Conservation (phyloP, 2,797 vertebrate genomes). For the Periparus ater region DNA sequence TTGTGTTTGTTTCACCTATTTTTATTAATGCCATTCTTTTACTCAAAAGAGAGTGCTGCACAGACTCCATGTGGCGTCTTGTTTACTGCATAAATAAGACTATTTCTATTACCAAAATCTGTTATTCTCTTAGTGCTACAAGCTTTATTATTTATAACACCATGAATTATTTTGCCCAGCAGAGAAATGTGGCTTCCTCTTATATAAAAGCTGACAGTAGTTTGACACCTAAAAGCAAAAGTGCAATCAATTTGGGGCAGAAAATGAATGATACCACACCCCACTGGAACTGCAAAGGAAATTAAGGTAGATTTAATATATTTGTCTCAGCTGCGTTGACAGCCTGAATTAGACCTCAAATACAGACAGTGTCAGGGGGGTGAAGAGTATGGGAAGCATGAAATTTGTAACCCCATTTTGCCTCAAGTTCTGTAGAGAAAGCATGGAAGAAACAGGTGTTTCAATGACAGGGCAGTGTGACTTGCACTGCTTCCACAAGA, state of each 20-base stretch:
- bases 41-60: neutral
- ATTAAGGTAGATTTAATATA: slow-evolving; percentile 10
- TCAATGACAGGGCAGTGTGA: rapidly evolving
- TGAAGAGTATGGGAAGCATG: neutral
- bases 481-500: neutral
- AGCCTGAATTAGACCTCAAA: neutral
- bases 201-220: neutral
- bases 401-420: neutral
- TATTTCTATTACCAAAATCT: neutral
- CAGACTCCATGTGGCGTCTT: neutral
- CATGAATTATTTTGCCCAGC: slow-evolving; percentile 14
- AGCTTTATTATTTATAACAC: neutral
- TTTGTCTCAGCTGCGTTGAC: neutral
- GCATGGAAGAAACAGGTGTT: neutral
- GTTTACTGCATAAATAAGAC: neutral
- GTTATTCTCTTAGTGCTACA: neutral
- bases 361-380: neutral
- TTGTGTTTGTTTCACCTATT: neutral
- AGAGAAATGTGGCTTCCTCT: neutral
- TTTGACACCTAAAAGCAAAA: slow-evolving; percentile 8
- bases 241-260: neutral
- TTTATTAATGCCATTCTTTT: neutral
- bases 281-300: neutral
- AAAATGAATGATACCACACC: slow-evolving; percentile 3
- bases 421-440: neutral